Conservation (phyloP, 1,140 invertebrate genomes). For the Sinonovacula constricta region DNA sequence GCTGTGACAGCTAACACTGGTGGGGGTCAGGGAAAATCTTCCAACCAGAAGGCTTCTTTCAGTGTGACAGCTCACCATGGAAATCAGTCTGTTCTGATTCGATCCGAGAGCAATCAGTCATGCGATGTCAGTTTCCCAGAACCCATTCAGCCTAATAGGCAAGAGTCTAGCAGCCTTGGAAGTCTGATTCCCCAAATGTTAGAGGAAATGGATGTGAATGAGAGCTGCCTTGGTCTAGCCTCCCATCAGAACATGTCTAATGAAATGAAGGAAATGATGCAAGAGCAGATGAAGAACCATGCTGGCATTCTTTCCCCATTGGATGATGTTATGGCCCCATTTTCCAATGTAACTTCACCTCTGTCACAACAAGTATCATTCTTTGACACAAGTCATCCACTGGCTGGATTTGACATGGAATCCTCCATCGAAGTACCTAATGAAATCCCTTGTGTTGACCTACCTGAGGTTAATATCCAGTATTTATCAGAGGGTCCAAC, state of each 20-base stretch:
- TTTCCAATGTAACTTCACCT: constrained; percentile 28
- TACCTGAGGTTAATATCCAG: constrained; percentile 54
- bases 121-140: constrained; percentile 25
- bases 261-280: constrained; percentile 65
- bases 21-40: background rate
- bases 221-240: constrained; percentile 63
- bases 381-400: constrained; percentile 38
- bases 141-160: constrained; percentile 20
- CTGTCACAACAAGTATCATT: constrained; percentile 32
- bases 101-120: constrained; percentile 46
- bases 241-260: constrained; percentile 65
- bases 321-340: constrained; percentile 42
- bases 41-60: background rate
- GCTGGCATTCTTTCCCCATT: constrained; percentile 42
- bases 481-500: constrained; percentile 57
- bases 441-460: constrained; percentile 29
- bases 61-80: background rate
- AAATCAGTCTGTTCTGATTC: constrained; percentile 30
- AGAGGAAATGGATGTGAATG: constrained; percentile 63
- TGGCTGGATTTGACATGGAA: constrained; percentile 43
- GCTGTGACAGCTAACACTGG: constrained; percentile 7
- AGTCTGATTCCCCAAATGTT: constrained; percentile 49
- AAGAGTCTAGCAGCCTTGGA: constrained; percentile 6
- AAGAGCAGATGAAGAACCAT: constrained; percentile 54
- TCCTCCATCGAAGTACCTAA: constrained; percentile 37